Evolutionary conservation across 2,888 invertebrate genomes (phyloP), one percentile per base, ranked within the genome.

Genomic region (Amphipoea lucens): DNA sequence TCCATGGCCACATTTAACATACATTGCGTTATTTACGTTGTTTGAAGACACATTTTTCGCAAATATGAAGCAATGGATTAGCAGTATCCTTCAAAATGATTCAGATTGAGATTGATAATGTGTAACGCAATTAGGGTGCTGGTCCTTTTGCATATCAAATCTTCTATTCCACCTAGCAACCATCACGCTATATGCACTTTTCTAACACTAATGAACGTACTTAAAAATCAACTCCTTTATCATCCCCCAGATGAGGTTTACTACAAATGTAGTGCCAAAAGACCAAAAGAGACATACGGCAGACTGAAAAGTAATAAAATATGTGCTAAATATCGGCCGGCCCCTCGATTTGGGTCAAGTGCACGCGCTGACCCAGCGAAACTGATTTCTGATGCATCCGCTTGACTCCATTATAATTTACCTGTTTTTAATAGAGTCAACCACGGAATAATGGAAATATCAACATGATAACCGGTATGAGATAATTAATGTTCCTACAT

Each of bases 331-430:
- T 79, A 88, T 87, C 82, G 70, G 76, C 0, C 83, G 83, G 82
- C 87, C 88, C 62, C 79, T 48, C 57, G 57, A 88, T 82, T 65
- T 87, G 29, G 88, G 87, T 88, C 87, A 88, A 88, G 87, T 87
- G 87, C 87, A 81, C 78, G 60, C 78, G 40, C 69, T 84, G 87
- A 83, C 86, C 83, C 79, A 76, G 74, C 80, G 51, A 62, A 68
- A 87, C 80, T 85, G 87, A 86, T 86, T 78, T 67, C 74, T 83
- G 87, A 84, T 86, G 81, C 87, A 87, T 83, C 79, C 74, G 79
- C 72, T 76, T 62, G 45, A 17, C 63, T 77, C 78, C 71, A 75
- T 82, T 79, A 82, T 79, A 82, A 74, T 87, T 77, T 81, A 81
- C 74, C 79, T 80, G 79, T 63, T 51, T 60, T 68, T 82, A 78